A percentile compares a stretch with the other conserved stretches of the same genome.
phyloP scores from a whole-genome alignment of 2,113 vertebrate genomes.

The Copsychus sechellarum region DNA sequence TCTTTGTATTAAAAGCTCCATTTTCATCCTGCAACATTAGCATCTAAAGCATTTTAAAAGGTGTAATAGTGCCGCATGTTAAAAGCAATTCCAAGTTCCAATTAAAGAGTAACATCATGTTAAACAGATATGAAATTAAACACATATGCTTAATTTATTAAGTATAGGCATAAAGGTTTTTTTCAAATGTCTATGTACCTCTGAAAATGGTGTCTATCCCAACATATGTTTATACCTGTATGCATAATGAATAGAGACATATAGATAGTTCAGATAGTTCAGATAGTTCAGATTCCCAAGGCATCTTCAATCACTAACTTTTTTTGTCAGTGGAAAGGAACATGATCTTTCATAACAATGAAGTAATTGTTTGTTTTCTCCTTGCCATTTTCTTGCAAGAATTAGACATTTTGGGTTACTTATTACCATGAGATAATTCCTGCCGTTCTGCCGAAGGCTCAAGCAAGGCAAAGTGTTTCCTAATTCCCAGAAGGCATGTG shows the following conservation, averaged over 20 bases:
- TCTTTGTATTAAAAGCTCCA: neutral
- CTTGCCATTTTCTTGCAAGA: neutral
- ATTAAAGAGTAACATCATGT: neutral
- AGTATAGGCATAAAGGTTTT: neutral
- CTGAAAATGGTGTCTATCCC: neutral
- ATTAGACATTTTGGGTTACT: conserved; percentile 4
- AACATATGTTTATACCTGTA: neutral
- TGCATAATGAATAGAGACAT: neutral
- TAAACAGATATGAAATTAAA: neutral
- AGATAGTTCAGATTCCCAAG: neutral
- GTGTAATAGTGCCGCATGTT: neutral
- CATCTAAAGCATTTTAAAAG: neutral
- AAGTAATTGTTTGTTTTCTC: conserved; percentile 31
- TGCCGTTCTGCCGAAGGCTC: neutral
- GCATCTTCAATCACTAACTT: neutral
- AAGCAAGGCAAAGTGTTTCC: neutral
- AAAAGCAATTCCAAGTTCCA: neutral
- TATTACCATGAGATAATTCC: conserved; percentile 2
- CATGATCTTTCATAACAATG: neutral
- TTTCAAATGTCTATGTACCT: neutral
- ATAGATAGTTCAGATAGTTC: neutral
- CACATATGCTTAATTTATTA: conserved; percentile 35
- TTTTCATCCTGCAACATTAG: neutral
- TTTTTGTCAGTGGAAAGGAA: neutral
- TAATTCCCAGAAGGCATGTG: neutral